These are phyloP conservation scores for Temnothorax ravouxi DNA, from an alignment of 2,888 invertebrate species.

Conservation along the genomic window DNA sequence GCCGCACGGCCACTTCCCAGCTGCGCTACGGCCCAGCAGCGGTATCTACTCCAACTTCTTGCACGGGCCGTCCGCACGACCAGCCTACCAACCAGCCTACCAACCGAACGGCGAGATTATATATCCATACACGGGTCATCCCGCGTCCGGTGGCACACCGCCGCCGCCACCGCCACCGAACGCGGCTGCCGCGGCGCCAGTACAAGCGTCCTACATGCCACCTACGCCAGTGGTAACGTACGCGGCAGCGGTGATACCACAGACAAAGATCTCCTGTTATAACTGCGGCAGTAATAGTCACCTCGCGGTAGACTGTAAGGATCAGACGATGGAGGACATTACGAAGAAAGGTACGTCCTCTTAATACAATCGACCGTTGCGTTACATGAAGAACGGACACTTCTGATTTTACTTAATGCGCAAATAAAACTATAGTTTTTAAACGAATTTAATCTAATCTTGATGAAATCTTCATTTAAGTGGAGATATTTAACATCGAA, in stretches of 20 bases:
- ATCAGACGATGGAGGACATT: constrained; percentile 97
- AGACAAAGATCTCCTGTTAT: constrained; percentile 93
- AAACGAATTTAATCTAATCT: background rate
- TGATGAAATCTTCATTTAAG: background rate
- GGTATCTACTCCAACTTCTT: constrained; percentile 84
- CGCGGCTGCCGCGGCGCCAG: constrained; percentile 78
- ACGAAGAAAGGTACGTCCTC: constrained; percentile 87
- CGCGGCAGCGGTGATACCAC: constrained; percentile 88
- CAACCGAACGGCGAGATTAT: constrained; percentile 88
- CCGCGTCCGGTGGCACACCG: constrained; percentile 81
- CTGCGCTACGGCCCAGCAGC: constrained; percentile 81
- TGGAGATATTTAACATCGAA: background rate
- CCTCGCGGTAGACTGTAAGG: constrained; percentile 94
- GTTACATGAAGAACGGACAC: background rate
- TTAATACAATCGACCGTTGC: constrained; percentile 19
- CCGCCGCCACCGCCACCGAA: constrained; percentile 81
- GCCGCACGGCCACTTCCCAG: constrained; percentile 84
- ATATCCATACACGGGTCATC: constrained; percentile 83
- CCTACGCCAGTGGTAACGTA: constrained; percentile 83
- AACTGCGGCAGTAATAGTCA: constrained; percentile 96
- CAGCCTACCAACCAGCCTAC: constrained; percentile 85
- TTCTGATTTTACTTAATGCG: background rate
- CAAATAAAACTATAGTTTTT: background rate
- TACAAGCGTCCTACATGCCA: constrained; percentile 83
- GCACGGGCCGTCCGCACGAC: constrained; percentile 82